Conservation (phyloP, 64 coral and sea anemone species). For the Acropora tenuis region DNA sequence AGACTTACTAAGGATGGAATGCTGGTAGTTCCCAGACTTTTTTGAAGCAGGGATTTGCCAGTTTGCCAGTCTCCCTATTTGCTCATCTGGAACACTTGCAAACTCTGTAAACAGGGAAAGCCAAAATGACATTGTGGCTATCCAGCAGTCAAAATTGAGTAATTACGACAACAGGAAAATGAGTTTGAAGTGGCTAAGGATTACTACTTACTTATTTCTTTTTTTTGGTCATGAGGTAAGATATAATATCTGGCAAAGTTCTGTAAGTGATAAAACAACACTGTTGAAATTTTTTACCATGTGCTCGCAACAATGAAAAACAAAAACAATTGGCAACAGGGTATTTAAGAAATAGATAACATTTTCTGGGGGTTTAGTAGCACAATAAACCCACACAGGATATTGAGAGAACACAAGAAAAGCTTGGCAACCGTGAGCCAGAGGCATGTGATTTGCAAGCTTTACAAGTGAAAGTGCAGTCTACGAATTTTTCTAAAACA, state of each 20-base stretch:
- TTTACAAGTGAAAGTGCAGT: too few species aligned
- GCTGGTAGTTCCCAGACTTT: slow-evolving; percentile 60
- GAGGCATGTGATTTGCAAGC: too few species aligned
- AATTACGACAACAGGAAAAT: neutral
- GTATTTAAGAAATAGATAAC: too few species aligned
- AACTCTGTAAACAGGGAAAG: slow-evolving; percentile 18
- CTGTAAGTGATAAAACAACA: neutral
- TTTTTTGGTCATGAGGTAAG: neutral
- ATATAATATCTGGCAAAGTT: slow-evolving; percentile 53
- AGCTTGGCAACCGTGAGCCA: too few species aligned
- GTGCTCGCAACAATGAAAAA: too few species aligned
- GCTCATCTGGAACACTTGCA: slow-evolving; percentile 39
- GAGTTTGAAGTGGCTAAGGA: neutral
- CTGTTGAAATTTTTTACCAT: neutral
- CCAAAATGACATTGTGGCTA: neutral
- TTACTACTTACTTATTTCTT: slow-evolving; percentile 66
- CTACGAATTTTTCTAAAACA: too few species aligned
- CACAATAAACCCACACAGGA: too few species aligned
- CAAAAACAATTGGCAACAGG: too few species aligned
- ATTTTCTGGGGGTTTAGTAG: too few species aligned
- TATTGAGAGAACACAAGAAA: too few species aligned
- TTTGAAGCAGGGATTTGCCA: slow-evolving; percentile 71
- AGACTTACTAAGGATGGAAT: slow-evolving; percentile 80
- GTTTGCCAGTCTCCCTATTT: slow-evolving; percentile 83
- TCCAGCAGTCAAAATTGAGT: too few species aligned